A percentile compares a stretch with the other conserved stretches of the same genome.
These are phyloP conservation scores for Rhincodon typus DNA, from an alignment of 2,797 vertebrate species.

Conservation along the genomic window DNA sequence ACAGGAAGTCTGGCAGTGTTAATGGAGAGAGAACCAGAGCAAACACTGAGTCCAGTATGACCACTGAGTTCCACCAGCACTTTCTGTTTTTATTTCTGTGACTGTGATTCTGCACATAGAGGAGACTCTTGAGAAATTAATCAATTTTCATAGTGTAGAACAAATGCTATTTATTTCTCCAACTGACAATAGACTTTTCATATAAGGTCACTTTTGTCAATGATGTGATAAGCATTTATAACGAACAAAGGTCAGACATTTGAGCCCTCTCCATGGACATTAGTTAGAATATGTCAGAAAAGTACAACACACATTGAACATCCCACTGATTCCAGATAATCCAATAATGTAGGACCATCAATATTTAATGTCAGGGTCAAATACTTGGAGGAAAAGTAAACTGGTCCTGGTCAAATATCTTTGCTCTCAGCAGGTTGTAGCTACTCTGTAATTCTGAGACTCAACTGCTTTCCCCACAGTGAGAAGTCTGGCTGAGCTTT, in stretches of 20 bases:
- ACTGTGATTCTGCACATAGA: not conserved
- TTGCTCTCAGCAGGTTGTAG: not conserved
- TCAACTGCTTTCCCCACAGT: not conserved
- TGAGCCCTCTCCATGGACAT: not conserved
- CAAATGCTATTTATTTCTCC: not conserved
- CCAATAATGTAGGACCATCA: not conserved
- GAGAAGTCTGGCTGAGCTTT: not conserved
- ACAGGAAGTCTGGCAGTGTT: too few relatives aligned
- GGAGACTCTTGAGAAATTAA: not conserved
- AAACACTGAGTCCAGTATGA: too few relatives aligned
- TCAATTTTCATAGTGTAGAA: not conserved
- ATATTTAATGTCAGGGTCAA: not conserved
- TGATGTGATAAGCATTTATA: not conserved
- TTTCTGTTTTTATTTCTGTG: not conserved
- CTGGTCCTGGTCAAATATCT: not conserved
- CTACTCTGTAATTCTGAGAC: not conserved
- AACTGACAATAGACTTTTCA: not conserved
- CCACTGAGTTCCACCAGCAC: too few relatives aligned
- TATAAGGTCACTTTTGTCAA: not conserved
- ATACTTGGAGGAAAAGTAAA: not conserved
- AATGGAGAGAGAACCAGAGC: too few relatives aligned
- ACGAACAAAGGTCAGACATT: not conserved
- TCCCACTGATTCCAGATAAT: not conserved
- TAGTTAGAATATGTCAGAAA: not conserved
- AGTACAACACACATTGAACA: not conserved